phyloP scores from a whole-genome alignment of 2,113 vertebrate species.

The Machaerirhynchus nigripectus region DNA sequence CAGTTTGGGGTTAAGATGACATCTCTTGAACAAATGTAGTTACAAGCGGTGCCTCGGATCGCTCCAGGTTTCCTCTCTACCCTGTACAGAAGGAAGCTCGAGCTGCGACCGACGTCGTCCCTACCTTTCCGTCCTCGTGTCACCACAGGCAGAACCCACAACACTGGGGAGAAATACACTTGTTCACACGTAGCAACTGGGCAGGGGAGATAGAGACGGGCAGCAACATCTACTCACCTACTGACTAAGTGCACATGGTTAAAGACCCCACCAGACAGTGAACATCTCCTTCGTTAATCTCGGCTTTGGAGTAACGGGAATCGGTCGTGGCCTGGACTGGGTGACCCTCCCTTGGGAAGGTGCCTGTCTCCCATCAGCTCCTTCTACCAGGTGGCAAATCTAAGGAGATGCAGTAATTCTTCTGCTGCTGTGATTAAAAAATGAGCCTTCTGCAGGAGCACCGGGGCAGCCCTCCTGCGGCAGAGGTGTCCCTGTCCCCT shows the following conservation, averaged over 20 bases:
- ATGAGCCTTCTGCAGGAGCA: not conserved
- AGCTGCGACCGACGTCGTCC: not conserved
- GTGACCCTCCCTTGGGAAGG: not conserved
- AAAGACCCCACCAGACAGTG: slow-evolving; percentile 16
- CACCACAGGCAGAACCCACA: slow-evolving; percentile 56
- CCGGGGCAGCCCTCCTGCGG: fast-evolving
- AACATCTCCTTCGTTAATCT: not conserved
- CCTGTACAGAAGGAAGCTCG: slow-evolving; percentile 42
- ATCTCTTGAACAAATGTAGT: slow-evolving; percentile 54
- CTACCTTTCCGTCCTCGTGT: not conserved
- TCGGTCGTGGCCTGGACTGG: not conserved
- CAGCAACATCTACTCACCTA: slow-evolving; percentile 69
- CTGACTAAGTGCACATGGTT: slow-evolving; percentile 62
- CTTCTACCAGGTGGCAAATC: not conserved
- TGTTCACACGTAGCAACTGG: slow-evolving; percentile 63
- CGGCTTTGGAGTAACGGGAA: not conserved
- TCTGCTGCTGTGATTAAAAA: not conserved
- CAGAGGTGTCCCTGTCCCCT: not conserved
- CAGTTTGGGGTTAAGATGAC: slow-evolving; percentile 62
- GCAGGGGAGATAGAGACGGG: slow-evolving; percentile 61
- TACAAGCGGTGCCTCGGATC: slow-evolving; percentile 51
- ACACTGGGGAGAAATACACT: slow-evolving; percentile 55
- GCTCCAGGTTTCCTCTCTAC: slow-evolving; percentile 1
- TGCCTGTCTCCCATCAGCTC: not conserved
- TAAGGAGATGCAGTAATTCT: not conserved